phyloP scores from a whole-genome alignment of 2,113 vertebrate species.

The Malurus melanocephalus region DNA sequence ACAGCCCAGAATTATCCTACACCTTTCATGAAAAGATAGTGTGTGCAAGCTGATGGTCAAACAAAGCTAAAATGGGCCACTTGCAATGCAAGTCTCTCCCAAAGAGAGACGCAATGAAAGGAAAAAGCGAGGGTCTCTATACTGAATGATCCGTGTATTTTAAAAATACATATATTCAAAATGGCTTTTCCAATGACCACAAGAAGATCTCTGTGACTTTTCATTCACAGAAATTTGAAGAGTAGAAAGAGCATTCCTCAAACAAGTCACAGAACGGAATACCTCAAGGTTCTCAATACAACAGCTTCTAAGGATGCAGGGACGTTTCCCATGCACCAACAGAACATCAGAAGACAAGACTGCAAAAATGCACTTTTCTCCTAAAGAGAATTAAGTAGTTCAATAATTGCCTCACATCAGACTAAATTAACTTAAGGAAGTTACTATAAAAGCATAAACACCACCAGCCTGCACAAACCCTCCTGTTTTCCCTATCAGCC shows the following conservation, averaged over 20 bases:
- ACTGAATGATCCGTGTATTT: neutral
- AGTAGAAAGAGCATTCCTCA: neutral
- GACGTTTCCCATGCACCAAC: neutral
- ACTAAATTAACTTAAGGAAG: neutral
- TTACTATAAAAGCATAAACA: neutral
- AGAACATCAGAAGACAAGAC: neutral
- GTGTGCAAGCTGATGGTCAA: neutral
- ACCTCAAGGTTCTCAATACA: neutral
- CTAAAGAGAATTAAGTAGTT: neutral
- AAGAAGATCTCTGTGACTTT: neutral
- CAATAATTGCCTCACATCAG: neutral
- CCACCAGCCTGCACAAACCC: neutral
- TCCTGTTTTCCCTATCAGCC: neutral
- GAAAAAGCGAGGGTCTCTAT: neutral
- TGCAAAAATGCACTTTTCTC: neutral
- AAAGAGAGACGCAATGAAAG: neutral
- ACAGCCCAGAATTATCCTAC: neutral
- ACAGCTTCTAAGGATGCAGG: neutral
- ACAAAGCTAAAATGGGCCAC: neutral
- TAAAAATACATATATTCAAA: neutral
- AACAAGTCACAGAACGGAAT: neutral
- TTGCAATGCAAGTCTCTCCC: neutral
- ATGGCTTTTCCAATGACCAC: neutral
- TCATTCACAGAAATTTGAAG: neutral
- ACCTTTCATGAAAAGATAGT: neutral